Percentiles rank a stretch among this genome's conserved stretches.
Evolutionary conservation across 2,888 invertebrate species (phyloP).

Genomic region (Synergus gifuensis): DNA sequence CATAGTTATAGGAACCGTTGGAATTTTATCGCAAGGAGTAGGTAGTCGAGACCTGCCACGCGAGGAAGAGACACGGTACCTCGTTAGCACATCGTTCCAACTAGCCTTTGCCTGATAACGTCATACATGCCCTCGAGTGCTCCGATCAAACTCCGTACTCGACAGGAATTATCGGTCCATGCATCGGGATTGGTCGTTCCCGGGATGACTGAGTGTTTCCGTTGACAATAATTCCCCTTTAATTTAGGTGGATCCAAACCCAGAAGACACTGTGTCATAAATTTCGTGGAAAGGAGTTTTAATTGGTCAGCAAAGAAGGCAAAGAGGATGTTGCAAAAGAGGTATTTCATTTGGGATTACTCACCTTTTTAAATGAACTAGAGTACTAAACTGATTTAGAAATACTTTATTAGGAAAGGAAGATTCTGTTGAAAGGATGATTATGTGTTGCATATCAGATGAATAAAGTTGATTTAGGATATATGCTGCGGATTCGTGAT

Average conservation of each 20-base stretch:
- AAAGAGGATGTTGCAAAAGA: background rate
- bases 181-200: constrained; percentile 22
- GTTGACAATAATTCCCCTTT: constrained; percentile 25
- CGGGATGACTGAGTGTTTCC: constrained; percentile 31
- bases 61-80: constrained; percentile 68
- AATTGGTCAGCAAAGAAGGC: background rate
- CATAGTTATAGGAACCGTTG: constrained; percentile 62
- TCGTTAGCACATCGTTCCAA: constrained; percentile 63
- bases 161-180: constrained; percentile 15
- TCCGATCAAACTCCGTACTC: constrained; percentile 64
- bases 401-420: too few relatives aligned
- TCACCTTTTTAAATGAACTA: too few relatives aligned
- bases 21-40: constrained; percentile 58
- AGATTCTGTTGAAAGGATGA: background rate
- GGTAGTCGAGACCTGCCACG: constrained; percentile 70
- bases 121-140: constrained; percentile 59
- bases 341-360: background rate
- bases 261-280: background rate
- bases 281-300: constrained; percentile 19
- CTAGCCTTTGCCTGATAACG: constrained; percentile 56
- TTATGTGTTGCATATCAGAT: background rate
- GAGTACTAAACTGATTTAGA: too few relatives aligned
- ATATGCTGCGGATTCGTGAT: background rate
- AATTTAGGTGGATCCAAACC: constrained; percentile 16
- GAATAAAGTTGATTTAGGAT: background rate